Percentiles rank a stretch among this genome's conserved stretches.
These are phyloP conservation scores for Synergus laeviventris DNA, from an alignment of 2,888 invertebrate species.

Conservation along the genomic window DNA sequence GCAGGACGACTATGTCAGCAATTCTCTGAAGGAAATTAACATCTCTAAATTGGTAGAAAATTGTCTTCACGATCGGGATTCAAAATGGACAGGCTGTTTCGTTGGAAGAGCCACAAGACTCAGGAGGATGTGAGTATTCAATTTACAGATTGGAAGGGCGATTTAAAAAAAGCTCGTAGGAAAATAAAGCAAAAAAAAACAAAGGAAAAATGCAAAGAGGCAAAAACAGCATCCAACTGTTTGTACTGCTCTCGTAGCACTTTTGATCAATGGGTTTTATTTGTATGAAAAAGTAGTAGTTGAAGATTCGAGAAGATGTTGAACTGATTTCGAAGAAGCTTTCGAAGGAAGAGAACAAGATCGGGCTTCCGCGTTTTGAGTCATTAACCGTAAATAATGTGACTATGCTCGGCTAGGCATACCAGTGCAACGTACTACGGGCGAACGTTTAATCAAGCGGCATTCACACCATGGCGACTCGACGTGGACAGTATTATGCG, in stretches of 20 bases:
- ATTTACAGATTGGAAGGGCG: conserved; percentile 26
- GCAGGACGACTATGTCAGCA: not conserved
- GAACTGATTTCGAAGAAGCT: conserved; percentile 42
- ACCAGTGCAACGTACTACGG: conserved; percentile 56
- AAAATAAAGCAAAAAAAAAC: conserved; percentile 32
- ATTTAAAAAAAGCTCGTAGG: not conserved
- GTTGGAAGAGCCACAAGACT: conserved; percentile 72
- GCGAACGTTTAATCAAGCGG: not conserved
- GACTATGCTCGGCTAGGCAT: conserved; percentile 60
- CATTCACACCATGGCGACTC: conserved; percentile 6
- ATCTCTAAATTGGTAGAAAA: not conserved
- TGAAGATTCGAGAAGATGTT: conserved; percentile 30
- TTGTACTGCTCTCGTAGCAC: too few species aligned
- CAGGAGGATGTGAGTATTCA: conserved; percentile 69
- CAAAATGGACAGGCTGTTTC: conserved; percentile 70
- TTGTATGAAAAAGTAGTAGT: not conserved
- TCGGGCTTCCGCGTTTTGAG: conserved; percentile 69
- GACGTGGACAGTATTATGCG: not conserved
- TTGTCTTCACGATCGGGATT: not conserved
- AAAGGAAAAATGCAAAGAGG: conserved; percentile 3
- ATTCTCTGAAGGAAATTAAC: not conserved
- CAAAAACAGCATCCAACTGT: too few species aligned
- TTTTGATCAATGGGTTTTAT: not conserved
- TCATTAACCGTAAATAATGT: conserved; percentile 72
- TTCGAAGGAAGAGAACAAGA: conserved; percentile 46